These are phyloP conservation scores for Scarus forsteni DNA, from an alignment of 2,797 vertebrate species.

Conservation along the genomic window DNA sequence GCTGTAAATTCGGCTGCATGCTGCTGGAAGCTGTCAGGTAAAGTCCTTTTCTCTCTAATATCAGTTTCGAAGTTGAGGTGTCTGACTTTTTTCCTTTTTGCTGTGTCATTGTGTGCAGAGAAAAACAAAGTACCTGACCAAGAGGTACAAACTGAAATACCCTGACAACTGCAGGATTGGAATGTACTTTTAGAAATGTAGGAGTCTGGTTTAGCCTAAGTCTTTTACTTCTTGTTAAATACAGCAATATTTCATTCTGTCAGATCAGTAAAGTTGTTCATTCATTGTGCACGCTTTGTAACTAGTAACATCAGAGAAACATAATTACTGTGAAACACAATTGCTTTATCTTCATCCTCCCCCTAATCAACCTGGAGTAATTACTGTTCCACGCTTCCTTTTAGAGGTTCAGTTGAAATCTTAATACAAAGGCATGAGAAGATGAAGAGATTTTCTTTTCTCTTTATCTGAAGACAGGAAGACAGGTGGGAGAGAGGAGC, in stretches of 20 bases:
- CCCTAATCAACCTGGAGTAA: slow-evolving; percentile 10
- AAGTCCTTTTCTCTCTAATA: slow-evolving; percentile 42
- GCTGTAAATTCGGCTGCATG: slow-evolving; percentile 42
- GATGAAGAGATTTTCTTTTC: not conserved
- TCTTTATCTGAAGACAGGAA: not conserved
- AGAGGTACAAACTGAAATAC: slow-evolving; percentile 3
- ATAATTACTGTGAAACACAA: slow-evolving; percentile 27
- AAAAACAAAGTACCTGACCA: slow-evolving; percentile 13
- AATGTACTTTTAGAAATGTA: not conserved
- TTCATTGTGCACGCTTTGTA: slow-evolving; percentile 3
- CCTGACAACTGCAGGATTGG: not conserved
- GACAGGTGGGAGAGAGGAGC: slow-evolving; percentile 3
- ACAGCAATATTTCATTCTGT: slow-evolving; percentile 16
- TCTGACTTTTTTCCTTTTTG: slow-evolving; percentile 24
- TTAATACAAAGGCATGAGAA: not conserved
- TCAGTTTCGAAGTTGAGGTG: slow-evolving; percentile 23
- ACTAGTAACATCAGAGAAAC: slow-evolving; percentile 26
- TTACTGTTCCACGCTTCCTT: slow-evolving; percentile 7
- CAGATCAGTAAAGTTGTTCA: slow-evolving; percentile 6
- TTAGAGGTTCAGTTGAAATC: slow-evolving; percentile 19
- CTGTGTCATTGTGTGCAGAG: slow-evolving; percentile 42
- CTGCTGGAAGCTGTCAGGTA: slow-evolving; percentile 28
- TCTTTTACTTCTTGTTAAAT: slow-evolving; percentile 15
- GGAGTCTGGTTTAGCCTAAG: not conserved
- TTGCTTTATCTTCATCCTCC: slow-evolving; percentile 19